These are phyloP conservation scores for Eurytoma californica DNA, from an alignment of 2,888 invertebrate species.

Conservation along the genomic window DNA sequence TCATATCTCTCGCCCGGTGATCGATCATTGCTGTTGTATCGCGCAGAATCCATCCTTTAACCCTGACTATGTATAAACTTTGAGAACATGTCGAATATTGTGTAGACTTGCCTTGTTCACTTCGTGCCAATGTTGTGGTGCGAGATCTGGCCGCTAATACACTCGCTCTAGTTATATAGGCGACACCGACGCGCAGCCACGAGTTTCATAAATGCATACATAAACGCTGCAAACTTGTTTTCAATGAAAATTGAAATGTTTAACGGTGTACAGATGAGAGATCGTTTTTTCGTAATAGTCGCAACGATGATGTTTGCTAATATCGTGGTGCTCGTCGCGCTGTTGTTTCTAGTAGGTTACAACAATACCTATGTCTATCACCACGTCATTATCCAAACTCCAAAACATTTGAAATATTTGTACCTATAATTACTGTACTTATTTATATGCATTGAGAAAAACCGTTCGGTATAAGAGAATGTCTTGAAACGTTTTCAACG, in stretches of 20 bases:
- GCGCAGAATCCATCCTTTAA: conserved; percentile 41
- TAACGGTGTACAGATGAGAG: conserved; percentile 25
- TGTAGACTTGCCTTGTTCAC: conserved; percentile 63
- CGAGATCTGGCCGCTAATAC: conserved; percentile 62
- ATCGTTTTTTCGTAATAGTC: conserved; percentile 23
- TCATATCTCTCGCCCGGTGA: neutral
- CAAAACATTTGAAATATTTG: conserved; percentile 40
- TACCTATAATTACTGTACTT: conserved; percentile 40
- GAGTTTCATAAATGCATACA: conserved; percentile 33
- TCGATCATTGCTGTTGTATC: conserved; percentile 45
- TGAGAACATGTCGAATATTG: conserved; percentile 60
- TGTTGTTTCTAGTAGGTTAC: conserved; percentile 46
- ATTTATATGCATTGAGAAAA: conserved; percentile 44
- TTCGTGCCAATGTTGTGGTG: conserved; percentile 62
- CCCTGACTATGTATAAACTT: conserved; percentile 53
- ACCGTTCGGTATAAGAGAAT: conserved; percentile 31
- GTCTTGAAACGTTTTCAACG: neutral
- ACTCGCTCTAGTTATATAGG: conserved; percentile 59
- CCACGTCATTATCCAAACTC: conserved; percentile 39
- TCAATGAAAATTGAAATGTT: conserved; percentile 34
- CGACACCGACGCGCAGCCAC: conserved; percentile 46
- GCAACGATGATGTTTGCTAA: conserved; percentile 14
- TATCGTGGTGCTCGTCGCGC: conserved; percentile 49
- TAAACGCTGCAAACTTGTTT: conserved; percentile 13
- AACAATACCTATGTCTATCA: conserved; percentile 37